Percentiles rank a stretch among this genome's conserved stretches.
Evolutionary conservation across 2,113 vertebrate species (phyloP).

Genomic region (Mormyrus iriodes): DNA sequence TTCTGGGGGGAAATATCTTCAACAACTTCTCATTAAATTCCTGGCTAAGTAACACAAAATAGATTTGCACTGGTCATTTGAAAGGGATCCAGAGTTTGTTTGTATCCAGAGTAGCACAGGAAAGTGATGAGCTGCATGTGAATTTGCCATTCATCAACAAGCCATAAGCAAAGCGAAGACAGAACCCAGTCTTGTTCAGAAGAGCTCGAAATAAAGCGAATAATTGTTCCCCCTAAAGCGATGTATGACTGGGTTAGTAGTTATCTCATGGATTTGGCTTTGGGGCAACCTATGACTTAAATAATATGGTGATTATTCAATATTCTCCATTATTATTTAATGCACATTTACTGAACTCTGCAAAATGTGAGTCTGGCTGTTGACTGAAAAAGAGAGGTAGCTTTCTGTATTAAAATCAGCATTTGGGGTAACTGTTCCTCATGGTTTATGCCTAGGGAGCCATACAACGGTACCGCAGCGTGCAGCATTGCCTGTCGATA

Average conservation of each 20-base stretch:
- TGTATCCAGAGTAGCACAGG: not conserved
- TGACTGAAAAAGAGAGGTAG: not conserved
- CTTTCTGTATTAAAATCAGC: not conserved
- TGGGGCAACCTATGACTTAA: not conserved
- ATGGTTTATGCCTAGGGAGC: not conserved
- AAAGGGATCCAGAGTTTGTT: not conserved
- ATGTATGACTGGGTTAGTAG: not conserved
- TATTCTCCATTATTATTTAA: not conserved
- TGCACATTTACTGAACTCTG: not conserved
- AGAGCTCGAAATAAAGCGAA: not conserved
- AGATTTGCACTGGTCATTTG: not conserved
- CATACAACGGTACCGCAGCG: not conserved
- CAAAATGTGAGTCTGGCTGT: not conserved
- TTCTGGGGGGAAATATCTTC: not conserved
- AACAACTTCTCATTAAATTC: not conserved
- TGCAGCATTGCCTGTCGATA: not conserved
- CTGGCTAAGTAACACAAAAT: not conserved
- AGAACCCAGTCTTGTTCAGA: not conserved
- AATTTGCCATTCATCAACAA: not conserved
- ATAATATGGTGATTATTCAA: not conserved
- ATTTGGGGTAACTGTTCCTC: not conserved
- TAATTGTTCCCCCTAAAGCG: not conserved
- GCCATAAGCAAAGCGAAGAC: not conserved
- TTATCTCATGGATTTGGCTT: not conserved
- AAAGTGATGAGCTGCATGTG: not conserved